These are phyloP conservation scores for Sepioteuthis lessoniana DNA, from an alignment of 2,888 invertebrate species.

Conservation along the genomic window DNA sequence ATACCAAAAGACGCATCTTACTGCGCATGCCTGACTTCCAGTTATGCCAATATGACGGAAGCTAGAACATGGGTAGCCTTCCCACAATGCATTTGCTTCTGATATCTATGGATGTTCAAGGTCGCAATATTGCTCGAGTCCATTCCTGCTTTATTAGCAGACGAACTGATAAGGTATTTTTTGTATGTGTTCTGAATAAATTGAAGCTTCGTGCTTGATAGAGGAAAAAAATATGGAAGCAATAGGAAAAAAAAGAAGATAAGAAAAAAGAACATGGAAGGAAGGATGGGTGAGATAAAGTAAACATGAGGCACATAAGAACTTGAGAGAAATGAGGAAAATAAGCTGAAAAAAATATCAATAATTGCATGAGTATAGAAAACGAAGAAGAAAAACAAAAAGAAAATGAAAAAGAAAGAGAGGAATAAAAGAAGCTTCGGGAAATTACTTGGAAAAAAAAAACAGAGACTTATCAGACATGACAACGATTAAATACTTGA, in stretches of 20 bases:
- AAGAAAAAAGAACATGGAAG: background rate
- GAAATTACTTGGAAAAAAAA: too few species aligned
- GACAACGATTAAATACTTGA: too few species aligned
- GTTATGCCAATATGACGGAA: background rate
- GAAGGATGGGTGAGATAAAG: background rate
- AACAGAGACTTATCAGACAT: too few species aligned
- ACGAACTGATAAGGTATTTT: background rate
- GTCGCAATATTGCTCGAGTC: background rate
- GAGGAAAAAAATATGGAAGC: background rate
- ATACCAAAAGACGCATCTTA: background rate
- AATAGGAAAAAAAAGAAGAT: background rate
- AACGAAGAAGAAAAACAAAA: background rate
- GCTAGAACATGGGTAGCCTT: background rate
- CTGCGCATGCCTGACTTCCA: background rate
- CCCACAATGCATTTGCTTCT: background rate
- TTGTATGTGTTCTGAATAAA: background rate
- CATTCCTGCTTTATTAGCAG: slow-evolving; percentile 18
- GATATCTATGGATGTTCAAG: background rate
- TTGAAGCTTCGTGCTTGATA: background rate
- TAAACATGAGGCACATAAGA: too few species aligned
- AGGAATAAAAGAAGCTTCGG: too few species aligned
- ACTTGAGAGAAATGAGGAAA: too few species aligned
- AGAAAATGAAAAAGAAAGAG: background rate
- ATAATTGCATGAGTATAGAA: background rate
- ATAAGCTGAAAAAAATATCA: background rate